Conservation (phyloP, 2,797 vertebrate species). For the Lindbergichthys nudifrons region DNA sequence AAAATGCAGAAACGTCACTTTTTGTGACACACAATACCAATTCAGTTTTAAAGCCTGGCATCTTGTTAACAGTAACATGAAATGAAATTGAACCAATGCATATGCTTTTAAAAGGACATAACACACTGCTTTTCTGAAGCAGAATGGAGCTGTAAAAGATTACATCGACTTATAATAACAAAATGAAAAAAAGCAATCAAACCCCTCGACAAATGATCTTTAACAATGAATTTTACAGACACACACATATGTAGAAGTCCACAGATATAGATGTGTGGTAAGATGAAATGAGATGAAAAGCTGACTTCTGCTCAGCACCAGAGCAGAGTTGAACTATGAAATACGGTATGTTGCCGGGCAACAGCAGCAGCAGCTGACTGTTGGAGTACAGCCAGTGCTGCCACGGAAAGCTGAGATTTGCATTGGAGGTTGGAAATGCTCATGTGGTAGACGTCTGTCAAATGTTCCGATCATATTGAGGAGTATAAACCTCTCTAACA, state of each 20-base stretch:
- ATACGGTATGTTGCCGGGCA: constrained; percentile 87
- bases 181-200: constrained; percentile 6
- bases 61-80: background rate
- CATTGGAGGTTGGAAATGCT: constrained; percentile 62
- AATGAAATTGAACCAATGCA: background rate
- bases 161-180: background rate
- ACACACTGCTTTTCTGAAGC: background rate
- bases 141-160: constrained; percentile 18
- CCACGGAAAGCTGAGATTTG: constrained; percentile 79
- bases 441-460: constrained; percentile 25
- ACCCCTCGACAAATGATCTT: constrained; percentile 9
- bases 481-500: background rate
- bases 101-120: constrained; percentile 19
- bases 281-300: constrained; percentile 68
- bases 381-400: constrained; percentile 79
- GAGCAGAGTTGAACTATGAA: constrained; percentile 83
- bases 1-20: constrained; percentile 1
- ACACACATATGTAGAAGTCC: constrained; percentile 5
- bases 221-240: constrained; percentile 11
- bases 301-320: constrained; percentile 77
- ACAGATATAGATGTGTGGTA: constrained; percentile 41
- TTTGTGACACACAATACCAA: background rate
- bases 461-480: background rate
- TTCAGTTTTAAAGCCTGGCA: background rate
- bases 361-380: constrained; percentile 81